These are phyloP conservation scores for Corythornis madagascariensis DNA, from an alignment of 2,113 vertebrate genomes.

Conservation along the genomic window DNA sequence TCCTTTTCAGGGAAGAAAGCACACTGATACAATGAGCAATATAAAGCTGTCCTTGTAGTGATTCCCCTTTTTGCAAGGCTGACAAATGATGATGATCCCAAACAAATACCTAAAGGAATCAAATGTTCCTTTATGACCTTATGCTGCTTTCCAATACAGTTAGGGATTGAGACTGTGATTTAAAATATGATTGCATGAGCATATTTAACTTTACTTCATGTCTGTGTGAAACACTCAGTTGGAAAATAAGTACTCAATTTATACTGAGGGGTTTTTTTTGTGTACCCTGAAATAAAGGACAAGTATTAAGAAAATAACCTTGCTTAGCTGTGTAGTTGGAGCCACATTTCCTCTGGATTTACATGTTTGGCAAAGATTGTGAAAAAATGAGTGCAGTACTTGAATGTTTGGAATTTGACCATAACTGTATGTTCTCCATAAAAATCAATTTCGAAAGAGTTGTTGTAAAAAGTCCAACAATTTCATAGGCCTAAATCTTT, in stretches of 20 bases:
- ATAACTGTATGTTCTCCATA: not conserved
- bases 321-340: not conserved
- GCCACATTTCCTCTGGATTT: conserved; percentile 4
- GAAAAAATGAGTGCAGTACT: not conserved
- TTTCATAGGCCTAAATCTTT: not conserved
- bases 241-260: not conserved
- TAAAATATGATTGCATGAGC: not conserved
- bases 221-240: not conserved
- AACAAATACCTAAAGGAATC: not conserved
- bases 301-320: not conserved
- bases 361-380: not conserved
- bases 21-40: not conserved
- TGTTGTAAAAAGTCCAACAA: not conserved
- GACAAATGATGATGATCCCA: not conserved
- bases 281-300: not conserved
- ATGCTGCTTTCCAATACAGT: not conserved
- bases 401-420: not conserved
- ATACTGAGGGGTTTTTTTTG: not conserved
- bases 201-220: not conserved
- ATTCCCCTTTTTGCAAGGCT: not conserved
- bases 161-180: not conserved
- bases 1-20: not conserved
- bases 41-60: not conserved
- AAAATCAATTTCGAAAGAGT: conserved; percentile 21
- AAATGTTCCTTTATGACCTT: not conserved